These are phyloP conservation scores for Lichenostomus cassidix DNA, from an alignment of 2,113 vertebrate genomes.

Conservation along the genomic window DNA sequence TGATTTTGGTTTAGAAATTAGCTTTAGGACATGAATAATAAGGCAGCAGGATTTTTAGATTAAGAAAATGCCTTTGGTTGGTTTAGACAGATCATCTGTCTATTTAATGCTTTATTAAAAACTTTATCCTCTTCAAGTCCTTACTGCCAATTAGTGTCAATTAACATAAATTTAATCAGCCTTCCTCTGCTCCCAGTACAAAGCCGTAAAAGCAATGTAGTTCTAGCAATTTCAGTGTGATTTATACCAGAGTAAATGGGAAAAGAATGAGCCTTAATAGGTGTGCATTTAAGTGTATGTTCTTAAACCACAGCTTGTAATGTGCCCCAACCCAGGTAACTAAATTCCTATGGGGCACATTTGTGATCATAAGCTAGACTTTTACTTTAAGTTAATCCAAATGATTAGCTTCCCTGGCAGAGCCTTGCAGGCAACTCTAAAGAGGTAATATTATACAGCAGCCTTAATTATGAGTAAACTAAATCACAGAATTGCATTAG, in stretches of 20 bases:
- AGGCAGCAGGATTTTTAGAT: background rate
- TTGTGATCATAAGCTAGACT: background rate
- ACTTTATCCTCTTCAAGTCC: constrained; percentile 5
- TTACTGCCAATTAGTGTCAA: constrained; percentile 41
- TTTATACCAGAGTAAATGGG: background rate
- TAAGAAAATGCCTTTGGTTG: background rate
- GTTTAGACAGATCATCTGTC: constrained; percentile 18
- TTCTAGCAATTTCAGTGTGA: background rate
- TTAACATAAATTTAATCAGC: constrained; percentile 37
- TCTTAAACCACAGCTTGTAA: constrained; percentile 8
- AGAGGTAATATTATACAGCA: background rate
- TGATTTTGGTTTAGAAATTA: background rate
- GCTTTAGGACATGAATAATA: background rate
- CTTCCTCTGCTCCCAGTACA: background rate
- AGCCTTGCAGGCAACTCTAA: background rate
- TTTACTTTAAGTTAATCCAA: background rate
- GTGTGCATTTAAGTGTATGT: background rate
- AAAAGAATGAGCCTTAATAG: constrained; percentile 24
- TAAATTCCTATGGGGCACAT: background rate
- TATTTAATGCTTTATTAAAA: constrained; percentile 45
- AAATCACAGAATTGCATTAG: background rate
- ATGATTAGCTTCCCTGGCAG: background rate
- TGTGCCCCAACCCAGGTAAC: background rate
- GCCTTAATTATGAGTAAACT: constrained; percentile 1
- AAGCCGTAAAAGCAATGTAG: background rate